Base-by-base conservation (phyloP, 2,113 vertebrate species). In the Plestiodon gilberti region DNA sequence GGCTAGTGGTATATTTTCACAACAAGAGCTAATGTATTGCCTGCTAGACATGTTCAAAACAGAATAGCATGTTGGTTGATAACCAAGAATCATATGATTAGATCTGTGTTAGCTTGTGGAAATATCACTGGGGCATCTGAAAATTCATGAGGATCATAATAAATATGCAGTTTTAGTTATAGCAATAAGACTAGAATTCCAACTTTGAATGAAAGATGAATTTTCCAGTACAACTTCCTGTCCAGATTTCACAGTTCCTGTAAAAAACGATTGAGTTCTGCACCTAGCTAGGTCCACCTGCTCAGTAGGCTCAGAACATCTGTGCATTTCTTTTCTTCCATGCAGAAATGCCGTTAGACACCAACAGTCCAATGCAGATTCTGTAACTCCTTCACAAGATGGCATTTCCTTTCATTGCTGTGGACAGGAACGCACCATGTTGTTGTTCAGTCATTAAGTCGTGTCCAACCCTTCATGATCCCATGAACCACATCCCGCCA, bases 191-290 rank as follows among this genome's bases (percentile, higher is more conserved):
- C n/a, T 48, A 33, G 55, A 22, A 62, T 64, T 48, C 23, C 13
- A 57, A 48, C 14, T 84, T 65, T 75, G 38, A 76, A 82, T 82
- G 43, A 82, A 82, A 69, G 65, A 82, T 35, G 33, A 43, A 38
- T 57, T 61, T 59, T 83, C 28, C 23, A 82, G 33, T 71, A 59
- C 11, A 25, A 33, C 52, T 33, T 65, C n/a, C 38, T 38, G 67
- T 71, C 33, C 25, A 82, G 81, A 59, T 2, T 35, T 43, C 7
- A 80, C 35, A 23, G 10, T 55, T 69, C n/a, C n/a, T 3, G 55
- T 13, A 7, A 35, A 14, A 70, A 70, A 69, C 43, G 43, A 81
- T 30, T 70, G 70, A 82, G 8, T 70, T 7, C n/a, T 70, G 48
- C 43, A 35, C 22, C 65, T 57, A 6, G 52, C 74, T 18, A 76